Conservation (phyloP, 2,113 vertebrate genomes). For the Hypanus sabinus region DNA sequence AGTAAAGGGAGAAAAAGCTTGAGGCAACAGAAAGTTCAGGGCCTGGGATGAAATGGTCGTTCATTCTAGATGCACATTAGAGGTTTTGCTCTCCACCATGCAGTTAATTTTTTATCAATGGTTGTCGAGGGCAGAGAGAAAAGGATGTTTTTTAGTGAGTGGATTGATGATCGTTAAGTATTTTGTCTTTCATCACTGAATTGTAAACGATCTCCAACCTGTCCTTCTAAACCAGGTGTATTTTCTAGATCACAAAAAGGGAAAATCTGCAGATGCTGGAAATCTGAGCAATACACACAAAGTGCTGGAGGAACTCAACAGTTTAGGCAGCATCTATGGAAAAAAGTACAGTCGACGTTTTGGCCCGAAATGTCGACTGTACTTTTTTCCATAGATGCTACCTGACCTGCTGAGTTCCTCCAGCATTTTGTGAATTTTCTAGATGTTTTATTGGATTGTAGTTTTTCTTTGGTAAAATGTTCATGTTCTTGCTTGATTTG, state of each 20-base stretch:
- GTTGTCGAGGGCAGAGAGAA: neutral
- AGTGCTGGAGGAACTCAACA: too few relatives aligned
- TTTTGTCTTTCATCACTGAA: neutral
- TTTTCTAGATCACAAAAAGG: neutral
- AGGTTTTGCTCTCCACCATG: too few relatives aligned
- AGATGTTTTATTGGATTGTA: neutral
- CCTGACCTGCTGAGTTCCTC: too few relatives aligned
- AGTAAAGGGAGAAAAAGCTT: too few relatives aligned
- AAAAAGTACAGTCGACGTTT: too few relatives aligned
- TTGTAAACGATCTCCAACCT: neutral
- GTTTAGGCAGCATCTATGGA: too few relatives aligned
- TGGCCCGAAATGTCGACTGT: too few relatives aligned
- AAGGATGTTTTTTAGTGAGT: neutral
- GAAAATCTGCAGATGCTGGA: too few relatives aligned
- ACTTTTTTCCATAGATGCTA: too few relatives aligned
- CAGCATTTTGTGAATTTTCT: neutral
- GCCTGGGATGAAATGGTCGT: too few relatives aligned
- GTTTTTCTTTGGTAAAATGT: neutral
- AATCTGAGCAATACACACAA: too few relatives aligned
- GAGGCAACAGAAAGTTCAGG: neutral
- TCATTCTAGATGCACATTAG: too few relatives aligned
- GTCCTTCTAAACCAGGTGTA: neutral
- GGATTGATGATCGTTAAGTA: neutral
- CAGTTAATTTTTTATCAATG: neutral
- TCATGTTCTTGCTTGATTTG: neutral